Evolutionary conservation across 2,797 vertebrate species (phyloP).

Genomic region (Sciurus vulgaris): DNA sequence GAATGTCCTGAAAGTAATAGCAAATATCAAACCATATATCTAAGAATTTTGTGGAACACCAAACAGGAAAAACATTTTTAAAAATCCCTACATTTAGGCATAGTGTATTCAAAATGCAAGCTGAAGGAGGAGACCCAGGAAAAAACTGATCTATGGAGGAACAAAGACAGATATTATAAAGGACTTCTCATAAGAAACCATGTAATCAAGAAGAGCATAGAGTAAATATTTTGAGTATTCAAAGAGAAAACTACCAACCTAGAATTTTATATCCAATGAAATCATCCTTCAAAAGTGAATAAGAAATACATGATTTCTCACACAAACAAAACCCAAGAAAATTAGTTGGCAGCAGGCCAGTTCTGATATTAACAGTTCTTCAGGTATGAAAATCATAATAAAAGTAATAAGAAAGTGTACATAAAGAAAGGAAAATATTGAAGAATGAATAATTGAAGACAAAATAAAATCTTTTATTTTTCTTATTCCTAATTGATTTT

Average conservation of each 20-base stretch:
- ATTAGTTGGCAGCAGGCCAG: not conserved
- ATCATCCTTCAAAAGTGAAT: not conserved
- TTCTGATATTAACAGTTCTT: not conserved
- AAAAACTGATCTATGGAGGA: not conserved
- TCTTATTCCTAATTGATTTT: not conserved
- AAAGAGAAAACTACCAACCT: not conserved
- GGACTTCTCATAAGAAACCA: not conserved
- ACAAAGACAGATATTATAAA: not conserved
- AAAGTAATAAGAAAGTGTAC: not conserved
- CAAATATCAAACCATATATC: not conserved
- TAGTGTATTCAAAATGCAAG: not conserved
- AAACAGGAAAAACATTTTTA: not conserved
- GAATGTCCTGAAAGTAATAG: not conserved
- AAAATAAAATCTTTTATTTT: not conserved
- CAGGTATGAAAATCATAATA: not conserved
- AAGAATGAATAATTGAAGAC: not conserved
- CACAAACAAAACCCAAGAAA: not conserved
- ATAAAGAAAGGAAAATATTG: not conserved
- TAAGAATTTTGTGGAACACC: not conserved
- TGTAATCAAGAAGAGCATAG: not conserved
- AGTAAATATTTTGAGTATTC: not conserved
- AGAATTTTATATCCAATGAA: not conserved
- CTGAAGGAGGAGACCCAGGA: not conserved
- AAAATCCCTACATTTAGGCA: not conserved
- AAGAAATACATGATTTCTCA: conserved; percentile 3